A percentile compares a stretch with the other conserved stretches of the same genome.
Evolutionary conservation across 1,140 invertebrate species (phyloP).

Genomic region (Stegodyphus dumicola): DNA sequence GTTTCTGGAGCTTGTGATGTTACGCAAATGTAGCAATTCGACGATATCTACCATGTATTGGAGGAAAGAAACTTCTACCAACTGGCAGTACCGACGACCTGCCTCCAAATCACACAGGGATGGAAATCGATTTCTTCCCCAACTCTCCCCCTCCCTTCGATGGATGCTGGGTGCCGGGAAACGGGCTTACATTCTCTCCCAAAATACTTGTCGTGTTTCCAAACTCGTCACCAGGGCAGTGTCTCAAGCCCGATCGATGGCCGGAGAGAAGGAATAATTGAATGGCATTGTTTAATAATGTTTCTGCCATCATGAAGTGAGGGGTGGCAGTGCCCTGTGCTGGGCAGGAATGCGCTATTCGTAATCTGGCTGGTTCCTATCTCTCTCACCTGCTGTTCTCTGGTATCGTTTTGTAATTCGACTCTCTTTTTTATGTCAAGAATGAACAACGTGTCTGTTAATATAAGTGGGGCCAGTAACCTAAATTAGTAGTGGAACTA

Average conservation of each 20-base stretch:
- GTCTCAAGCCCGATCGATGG: conserved; percentile 5
- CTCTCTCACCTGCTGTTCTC: no score
- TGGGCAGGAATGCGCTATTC: no score
- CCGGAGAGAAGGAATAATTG: conserved; percentile 33
- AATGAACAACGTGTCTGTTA: no score
- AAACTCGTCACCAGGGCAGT: conserved; percentile 35
- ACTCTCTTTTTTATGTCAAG: no score
- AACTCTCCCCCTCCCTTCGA: not conserved
- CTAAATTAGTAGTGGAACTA: no score
- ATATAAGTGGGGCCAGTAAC: no score
- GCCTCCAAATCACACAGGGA: not conserved
- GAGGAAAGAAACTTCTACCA: no score
- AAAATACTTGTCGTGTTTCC: conserved; percentile 57
- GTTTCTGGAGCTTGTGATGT: no score
- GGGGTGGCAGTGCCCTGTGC: not conserved
- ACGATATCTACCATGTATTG: no score
- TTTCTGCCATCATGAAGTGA: conserved; percentile 46
- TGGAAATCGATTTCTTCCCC: conserved; percentile 10
- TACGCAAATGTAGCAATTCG: no score
- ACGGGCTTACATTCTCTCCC: not conserved
- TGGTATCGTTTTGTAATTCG: no score
- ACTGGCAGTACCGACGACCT: not conserved
- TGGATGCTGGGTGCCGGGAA: conserved; percentile 6
- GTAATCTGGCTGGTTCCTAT: no score
- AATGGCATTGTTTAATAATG: conserved; percentile 55